Conservation (phyloP, 2,797 vertebrate genomes). For the Rallus crepitans region DNA sequence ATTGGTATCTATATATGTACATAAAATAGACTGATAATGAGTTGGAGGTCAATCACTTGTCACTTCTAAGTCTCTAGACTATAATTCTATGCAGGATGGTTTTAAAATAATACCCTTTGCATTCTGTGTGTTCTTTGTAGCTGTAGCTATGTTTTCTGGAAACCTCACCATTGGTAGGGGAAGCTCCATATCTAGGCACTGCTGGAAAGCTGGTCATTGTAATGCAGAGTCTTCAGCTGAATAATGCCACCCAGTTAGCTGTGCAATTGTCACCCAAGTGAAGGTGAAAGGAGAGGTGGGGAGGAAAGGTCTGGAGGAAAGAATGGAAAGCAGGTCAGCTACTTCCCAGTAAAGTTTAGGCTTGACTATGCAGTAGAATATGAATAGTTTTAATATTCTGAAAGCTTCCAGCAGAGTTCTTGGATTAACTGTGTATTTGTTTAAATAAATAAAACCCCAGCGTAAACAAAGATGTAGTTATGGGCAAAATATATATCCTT, state of each 20-base stretch:
- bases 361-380: not conserved
- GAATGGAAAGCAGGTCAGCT: not conserved
- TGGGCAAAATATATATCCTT: not conserved
- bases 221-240: not conserved
- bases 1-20: rapidly evolving
- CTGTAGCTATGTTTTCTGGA: not conserved
- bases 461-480: not conserved
- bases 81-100: not conserved
- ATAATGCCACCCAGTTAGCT: not conserved
- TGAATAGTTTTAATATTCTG: not conserved
- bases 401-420: constrained; percentile 11
- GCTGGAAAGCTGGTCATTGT: not conserved
- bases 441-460: not conserved
- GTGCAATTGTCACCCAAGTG: not conserved
- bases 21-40: not conserved
- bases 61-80: not conserved
- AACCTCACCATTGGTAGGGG: rapidly evolving
- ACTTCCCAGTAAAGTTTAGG: not conserved
- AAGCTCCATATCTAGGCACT: not conserved
- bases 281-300: not conserved
- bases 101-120: not conserved
- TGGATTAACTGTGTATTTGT: not conserved
- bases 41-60: not conserved
- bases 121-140: not conserved
- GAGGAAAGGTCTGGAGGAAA: not conserved